Percentiles rank a stretch among this genome's conserved stretches.
Evolutionary conservation across 1,140 invertebrate genomes (phyloP).

Genomic region (Pseudomyrmex flavicornis): DNA sequence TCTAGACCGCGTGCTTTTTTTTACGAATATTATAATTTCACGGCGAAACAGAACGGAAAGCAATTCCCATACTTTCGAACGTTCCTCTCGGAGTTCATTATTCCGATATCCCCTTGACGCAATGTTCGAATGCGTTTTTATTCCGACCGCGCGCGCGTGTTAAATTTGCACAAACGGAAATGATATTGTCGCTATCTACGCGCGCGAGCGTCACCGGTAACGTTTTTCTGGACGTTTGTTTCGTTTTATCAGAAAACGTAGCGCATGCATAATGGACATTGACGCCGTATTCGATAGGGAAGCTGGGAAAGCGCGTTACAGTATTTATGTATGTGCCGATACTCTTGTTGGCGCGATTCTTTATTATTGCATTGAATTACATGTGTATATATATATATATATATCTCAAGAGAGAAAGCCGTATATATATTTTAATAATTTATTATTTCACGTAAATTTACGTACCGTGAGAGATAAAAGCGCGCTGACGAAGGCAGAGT

Average conservation of each 20-base stretch:
- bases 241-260: conserved; percentile 37
- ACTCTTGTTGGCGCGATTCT: conserved; percentile 5
- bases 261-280: conserved; percentile 37
- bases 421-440: neutral
- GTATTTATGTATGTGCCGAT: neutral
- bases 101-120: conserved; percentile 12
- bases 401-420: too few species aligned
- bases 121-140: conserved; percentile 31
- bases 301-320: neutral
- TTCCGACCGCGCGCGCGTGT: conserved; percentile 24
- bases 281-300: conserved; percentile 10
- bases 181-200: conserved; percentile 49
- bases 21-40: conserved; percentile 19
- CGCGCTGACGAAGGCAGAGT: neutral
- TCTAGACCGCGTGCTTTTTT: neutral
- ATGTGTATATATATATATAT: neutral
- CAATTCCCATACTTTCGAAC: conserved; percentile 16
- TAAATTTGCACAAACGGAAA: conserved; percentile 49
- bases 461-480: neutral
- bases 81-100: conserved; percentile 39
- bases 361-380: conserved; percentile 8
- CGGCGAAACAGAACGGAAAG: conserved; percentile 12
- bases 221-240: conserved; percentile 51
- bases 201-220: conserved; percentile 15
- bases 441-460: conserved; percentile 9